phyloP scores from a whole-genome alignment of 2,113 vertebrate species.

The Coreoperca whiteheadi region DNA sequence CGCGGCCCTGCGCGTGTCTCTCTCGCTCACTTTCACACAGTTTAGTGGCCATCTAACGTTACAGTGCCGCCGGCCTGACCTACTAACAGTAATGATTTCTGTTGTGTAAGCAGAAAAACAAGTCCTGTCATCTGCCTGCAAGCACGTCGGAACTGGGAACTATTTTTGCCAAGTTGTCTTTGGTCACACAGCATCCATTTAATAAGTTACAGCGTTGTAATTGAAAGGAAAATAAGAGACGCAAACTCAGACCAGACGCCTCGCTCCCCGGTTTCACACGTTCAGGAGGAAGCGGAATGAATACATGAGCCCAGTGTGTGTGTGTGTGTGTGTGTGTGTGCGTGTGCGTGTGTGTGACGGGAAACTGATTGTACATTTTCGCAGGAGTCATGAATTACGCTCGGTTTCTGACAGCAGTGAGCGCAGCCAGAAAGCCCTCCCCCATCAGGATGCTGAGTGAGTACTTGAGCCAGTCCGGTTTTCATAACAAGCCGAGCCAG shows the following conservation, averaged over 20 bases:
- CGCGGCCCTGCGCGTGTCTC: neutral
- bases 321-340: too few species aligned
- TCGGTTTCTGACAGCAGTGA: conserved; percentile 90
- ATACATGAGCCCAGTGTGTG: too few species aligned
- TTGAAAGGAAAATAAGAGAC: too few species aligned
- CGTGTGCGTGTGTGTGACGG: too few species aligned
- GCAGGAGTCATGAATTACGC: conserved; percentile 91
- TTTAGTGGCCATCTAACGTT: neutral
- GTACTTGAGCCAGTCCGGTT: conserved; percentile 52
- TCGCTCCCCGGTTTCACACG: neutral
- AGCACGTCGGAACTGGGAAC: neutral
- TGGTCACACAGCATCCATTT: neutral
- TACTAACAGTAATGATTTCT: neutral
- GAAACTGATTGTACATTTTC: neutral
- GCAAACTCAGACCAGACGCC: neutral
- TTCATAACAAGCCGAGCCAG: too few species aligned
- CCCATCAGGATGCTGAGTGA: conserved; percentile 91
- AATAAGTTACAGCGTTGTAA: neutral
- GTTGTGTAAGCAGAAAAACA: neutral
- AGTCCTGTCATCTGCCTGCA: neutral
- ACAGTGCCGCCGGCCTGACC: neutral
- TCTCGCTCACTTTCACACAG: neutral
- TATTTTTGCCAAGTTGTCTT: neutral
- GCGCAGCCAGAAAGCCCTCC: conserved; percentile 88
- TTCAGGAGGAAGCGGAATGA: neutral